Percentiles rank a stretch among this genome's conserved stretches.
phyloP scores from a whole-genome alignment of 2,113 vertebrate genomes.

The Burhinus oedicnemus region DNA sequence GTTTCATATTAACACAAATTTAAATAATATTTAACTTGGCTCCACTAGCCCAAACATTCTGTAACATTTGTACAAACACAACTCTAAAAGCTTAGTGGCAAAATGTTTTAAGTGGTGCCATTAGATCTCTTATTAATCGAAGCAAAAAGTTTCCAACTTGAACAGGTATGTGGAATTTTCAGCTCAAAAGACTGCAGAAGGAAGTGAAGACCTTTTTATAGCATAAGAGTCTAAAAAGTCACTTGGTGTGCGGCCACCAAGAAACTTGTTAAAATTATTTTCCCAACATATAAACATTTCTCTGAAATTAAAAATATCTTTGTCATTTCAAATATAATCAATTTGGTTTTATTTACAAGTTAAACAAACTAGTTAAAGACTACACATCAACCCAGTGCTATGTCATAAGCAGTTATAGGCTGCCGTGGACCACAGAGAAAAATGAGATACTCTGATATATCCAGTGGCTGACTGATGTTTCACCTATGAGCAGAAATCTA shows the following conservation, averaged over 20 bases:
- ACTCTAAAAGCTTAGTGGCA: not conserved
- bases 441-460: not conserved
- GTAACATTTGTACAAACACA: conserved; percentile 41
- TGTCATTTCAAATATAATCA: not conserved
- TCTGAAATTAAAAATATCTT: not conserved
- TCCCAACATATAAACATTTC: not conserved
- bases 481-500: not conserved
- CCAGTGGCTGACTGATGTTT: not conserved
- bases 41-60: conserved; percentile 21
- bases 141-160: not conserved
- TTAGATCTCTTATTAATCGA: conserved; percentile 32
- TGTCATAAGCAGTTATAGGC: not conserved
- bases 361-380: not conserved
- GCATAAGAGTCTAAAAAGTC: not conserved
- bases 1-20: conserved; percentile 44
- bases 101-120: conserved; percentile 30
- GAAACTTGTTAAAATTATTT: not conserved
- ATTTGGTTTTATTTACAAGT: not conserved
- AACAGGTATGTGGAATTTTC: not conserved
- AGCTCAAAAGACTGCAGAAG: not conserved
- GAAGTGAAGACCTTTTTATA: not conserved
- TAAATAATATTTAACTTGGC: conserved; percentile 54
- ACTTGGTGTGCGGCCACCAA: not conserved
- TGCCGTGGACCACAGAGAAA: not conserved
- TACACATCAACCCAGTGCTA: not conserved